Evolutionary conservation across 1,140 invertebrate species (phyloP).

Genomic region (Alviniconcha marisindica): DNA sequence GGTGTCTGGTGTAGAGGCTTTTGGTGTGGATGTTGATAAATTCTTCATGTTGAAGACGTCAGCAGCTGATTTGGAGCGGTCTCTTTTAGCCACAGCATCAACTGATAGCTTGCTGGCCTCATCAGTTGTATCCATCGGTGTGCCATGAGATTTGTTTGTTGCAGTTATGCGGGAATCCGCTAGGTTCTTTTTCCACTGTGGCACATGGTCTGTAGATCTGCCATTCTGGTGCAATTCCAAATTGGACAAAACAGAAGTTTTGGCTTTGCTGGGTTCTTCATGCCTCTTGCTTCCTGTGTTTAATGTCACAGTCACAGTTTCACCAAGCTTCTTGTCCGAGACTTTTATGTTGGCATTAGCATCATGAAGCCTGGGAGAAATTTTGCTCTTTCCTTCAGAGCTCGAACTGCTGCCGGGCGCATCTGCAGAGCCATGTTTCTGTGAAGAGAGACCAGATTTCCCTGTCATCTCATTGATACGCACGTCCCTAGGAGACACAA

Average conservation of each 20-base stretch:
- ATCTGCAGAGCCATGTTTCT: neutral
- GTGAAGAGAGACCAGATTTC: neutral
- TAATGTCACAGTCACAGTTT: conserved; percentile 2
- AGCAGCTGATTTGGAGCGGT: conserved; percentile 26
- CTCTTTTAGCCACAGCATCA: neutral
- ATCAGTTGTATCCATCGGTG: neutral
- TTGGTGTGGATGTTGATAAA: neutral
- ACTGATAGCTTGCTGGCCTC: neutral
- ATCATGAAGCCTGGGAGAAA: neutral
- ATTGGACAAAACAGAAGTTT: neutral
- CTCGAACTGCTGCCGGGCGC: too few species aligned
- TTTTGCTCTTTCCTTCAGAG: neutral
- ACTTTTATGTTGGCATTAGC: too few species aligned
- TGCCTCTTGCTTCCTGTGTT: neutral
- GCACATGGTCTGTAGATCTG: neutral
- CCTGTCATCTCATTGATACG: neutral
- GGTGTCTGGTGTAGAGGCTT: neutral
- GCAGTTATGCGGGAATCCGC: neutral
- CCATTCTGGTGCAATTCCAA: neutral
- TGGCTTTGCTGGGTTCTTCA: neutral
- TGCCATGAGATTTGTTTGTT: neutral
- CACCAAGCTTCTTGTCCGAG: neutral
- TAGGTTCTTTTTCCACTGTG: conserved; percentile 4
- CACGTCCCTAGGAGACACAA: neutral
- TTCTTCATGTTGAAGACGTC: neutral